Percentiles rank a stretch among this genome's conserved stretches.
Evolutionary conservation across 2,888 invertebrate genomes (phyloP).

Genomic region (Corythucha ciliata): DNA sequence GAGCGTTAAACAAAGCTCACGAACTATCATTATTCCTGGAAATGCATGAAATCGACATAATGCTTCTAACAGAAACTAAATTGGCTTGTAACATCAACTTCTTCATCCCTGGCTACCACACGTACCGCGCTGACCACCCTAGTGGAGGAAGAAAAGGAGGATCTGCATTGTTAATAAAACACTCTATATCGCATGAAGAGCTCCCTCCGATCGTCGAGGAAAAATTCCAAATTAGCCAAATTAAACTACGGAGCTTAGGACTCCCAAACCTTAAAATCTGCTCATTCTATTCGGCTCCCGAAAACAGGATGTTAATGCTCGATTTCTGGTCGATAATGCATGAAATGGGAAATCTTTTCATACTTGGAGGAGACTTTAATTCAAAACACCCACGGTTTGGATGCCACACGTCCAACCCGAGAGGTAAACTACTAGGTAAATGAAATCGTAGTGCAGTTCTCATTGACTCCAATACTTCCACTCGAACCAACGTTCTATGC

Average conservation of each 20-base stretch:
- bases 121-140: conserved; percentile 3
- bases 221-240: background rate
- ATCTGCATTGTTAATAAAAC: background rate
- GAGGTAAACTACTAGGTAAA: background rate
- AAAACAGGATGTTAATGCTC: background rate
- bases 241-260: background rate
- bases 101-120: background rate
- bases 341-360: background rate
- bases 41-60: background rate
- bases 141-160: conserved; percentile 3
- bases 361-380: conserved; percentile 2
- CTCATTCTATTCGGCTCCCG: conserved; percentile 2
- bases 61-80: conserved; percentile 1
- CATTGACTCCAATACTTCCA: background rate
- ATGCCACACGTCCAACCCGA: background rate
- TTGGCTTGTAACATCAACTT: conserved; percentile 2
- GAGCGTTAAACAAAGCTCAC: background rate
- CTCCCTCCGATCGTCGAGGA: background rate
- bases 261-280: background rate
- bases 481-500: background rate
- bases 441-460: background rate
- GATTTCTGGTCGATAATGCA: background rate
- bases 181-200: background rate
- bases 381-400: conserved; percentile 1
- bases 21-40: background rate